phyloP scores from a whole-genome alignment of 2,113 vertebrate genomes.

The Pterocles orientalis region DNA sequence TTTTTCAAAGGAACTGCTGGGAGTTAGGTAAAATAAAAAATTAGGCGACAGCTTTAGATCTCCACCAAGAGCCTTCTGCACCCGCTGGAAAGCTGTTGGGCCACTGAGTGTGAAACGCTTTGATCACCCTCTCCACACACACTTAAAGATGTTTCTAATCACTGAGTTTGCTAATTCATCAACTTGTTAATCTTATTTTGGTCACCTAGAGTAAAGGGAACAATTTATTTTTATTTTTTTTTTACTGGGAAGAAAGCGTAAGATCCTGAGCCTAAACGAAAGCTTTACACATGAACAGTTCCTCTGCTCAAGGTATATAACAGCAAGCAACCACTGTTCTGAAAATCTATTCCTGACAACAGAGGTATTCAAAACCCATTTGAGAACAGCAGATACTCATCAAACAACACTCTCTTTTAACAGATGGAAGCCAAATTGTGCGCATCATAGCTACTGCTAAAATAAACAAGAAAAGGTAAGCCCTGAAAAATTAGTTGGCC shows the following conservation, averaged over 20 bases:
- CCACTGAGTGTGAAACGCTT: background rate
- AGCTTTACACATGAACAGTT: background rate
- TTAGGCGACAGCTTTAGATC: background rate
- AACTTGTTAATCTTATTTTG: background rate
- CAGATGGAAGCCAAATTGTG: background rate
- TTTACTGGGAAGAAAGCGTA: background rate
- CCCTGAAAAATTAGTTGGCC: background rate
- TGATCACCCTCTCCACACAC: background rate
- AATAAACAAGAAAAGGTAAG: background rate
- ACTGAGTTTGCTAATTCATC: background rate
- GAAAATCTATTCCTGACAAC: background rate
- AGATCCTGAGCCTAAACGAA: background rate
- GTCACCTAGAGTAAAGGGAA: background rate
- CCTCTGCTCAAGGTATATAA: fast-evolving
- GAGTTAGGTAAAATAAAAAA: background rate
- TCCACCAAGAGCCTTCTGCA: fast-evolving
- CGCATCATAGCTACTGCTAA: background rate
- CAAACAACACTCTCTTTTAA: background rate
- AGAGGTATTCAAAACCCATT: background rate
- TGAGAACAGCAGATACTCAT: background rate
- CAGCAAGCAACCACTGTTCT: background rate
- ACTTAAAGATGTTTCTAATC: background rate
- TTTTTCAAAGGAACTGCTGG: background rate
- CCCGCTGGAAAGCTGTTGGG: background rate
- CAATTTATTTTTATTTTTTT: background rate